Evolutionary conservation across 2,888 invertebrate species (phyloP).

Genomic region (Polietes domitor): DNA sequence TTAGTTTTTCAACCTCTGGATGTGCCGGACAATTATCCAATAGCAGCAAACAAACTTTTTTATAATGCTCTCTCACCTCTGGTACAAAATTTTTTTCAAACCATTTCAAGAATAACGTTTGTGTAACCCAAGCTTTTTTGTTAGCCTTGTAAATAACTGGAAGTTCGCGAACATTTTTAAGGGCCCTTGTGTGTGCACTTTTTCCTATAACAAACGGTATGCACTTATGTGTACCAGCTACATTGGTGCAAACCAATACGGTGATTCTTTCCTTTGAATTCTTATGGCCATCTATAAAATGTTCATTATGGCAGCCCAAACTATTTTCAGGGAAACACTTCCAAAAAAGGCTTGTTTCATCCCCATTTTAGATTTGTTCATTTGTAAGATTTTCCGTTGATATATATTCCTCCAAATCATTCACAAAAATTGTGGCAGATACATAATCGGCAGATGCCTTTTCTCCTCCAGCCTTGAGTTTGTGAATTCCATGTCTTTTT

Average conservation of each 20-base stretch:
- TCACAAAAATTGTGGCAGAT: too few relatives aligned
- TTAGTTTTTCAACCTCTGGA: neutral
- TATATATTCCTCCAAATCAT: too few relatives aligned
- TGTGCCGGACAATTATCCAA: too few relatives aligned
- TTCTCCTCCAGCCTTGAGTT: too few relatives aligned
- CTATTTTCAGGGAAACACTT: too few relatives aligned
- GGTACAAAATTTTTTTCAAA: neutral
- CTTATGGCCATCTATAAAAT: too few relatives aligned
- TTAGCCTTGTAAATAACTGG: conserved; percentile 7
- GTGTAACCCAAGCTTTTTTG: conserved; percentile 7
- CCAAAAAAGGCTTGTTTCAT: too few relatives aligned
- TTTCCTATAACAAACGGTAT: conserved; percentile 4
- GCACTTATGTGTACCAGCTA: conserved; percentile 20
- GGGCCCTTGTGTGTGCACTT: conserved; percentile 6
- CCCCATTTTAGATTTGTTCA: too few relatives aligned
- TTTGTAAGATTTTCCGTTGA: too few relatives aligned
- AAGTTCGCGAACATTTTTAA: conserved; percentile 19
- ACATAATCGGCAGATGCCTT: too few relatives aligned
- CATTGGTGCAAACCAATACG: conserved; percentile 16
- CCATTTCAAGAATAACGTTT: neutral
- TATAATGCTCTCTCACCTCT: conserved; percentile 41
- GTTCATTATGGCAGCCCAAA: neutral
- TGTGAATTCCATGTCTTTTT: too few relatives aligned
- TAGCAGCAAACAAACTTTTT: neutral
- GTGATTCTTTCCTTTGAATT: too few relatives aligned